A percentile compares a stretch with the other conserved stretches of the same genome.
These are phyloP conservation scores for Phasianus colchicus DNA, from an alignment of 2,113 vertebrate genomes.

Conservation along the genomic window DNA sequence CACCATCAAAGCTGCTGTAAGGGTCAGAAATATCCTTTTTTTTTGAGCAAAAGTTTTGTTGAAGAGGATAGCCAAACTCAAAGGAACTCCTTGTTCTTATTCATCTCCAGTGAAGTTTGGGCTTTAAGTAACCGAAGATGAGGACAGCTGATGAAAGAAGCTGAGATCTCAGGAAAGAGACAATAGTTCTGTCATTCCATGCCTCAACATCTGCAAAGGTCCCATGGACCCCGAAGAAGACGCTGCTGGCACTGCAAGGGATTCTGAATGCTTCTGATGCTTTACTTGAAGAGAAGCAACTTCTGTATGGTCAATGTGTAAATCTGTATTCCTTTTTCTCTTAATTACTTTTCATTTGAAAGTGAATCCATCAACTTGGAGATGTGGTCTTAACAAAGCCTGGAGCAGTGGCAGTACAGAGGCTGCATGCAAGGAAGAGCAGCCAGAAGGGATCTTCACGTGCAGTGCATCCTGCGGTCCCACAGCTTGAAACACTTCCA, in stretches of 20 bases:
- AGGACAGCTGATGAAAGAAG: neutral
- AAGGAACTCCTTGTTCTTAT: neutral
- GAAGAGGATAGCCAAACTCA: neutral
- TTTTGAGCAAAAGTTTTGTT: neutral
- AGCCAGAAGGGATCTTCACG: neutral
- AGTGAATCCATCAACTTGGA: neutral
- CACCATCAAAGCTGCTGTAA: neutral
- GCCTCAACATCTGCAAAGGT: neutral
- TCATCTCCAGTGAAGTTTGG: neutral
- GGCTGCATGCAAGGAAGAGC: neutral
- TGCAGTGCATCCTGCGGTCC: neutral
- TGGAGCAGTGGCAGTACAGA: neutral
- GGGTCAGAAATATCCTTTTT: neutral
- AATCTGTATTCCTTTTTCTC: neutral
- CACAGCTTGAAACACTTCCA: neutral
- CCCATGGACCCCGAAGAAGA: neutral
- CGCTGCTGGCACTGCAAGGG: neutral
- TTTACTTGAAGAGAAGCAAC: neutral
- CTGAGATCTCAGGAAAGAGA: neutral
- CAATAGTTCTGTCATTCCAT: neutral
- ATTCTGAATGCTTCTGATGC: neutral
- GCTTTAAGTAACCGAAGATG: neutral
- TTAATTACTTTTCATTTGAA: neutral
- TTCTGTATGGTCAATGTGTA: rapidly evolving
- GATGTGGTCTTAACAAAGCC: neutral